A percentile compares a stretch with the other conserved stretches of the same genome.
phyloP scores from a whole-genome alignment of 2,797 vertebrate species.

The Tarsius wallacei region DNA sequence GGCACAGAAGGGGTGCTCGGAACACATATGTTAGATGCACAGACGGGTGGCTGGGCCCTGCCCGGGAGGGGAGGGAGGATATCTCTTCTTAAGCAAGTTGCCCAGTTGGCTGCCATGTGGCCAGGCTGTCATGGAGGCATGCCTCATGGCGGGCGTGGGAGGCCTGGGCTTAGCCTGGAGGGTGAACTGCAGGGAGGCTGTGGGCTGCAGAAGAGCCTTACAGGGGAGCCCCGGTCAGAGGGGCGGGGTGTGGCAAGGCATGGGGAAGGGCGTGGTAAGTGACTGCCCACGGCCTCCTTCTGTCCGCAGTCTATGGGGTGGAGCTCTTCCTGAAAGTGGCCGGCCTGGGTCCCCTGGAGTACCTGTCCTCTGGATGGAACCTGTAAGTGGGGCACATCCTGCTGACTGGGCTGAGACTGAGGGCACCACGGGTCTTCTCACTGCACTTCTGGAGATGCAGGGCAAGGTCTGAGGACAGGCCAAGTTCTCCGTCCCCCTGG shows the following conservation, averaged over 20 bases:
- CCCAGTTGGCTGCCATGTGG: background rate
- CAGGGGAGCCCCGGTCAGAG: too few species aligned
- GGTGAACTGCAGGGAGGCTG: background rate
- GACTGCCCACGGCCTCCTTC: background rate
- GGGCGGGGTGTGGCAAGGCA: rapidly evolving
- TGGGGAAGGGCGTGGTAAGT: too few species aligned
- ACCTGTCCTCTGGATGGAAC: slow-evolving; percentile 99
- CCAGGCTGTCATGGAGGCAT: background rate
- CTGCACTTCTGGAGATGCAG: background rate
- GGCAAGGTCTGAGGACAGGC: background rate
- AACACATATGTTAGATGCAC: rapidly evolving
- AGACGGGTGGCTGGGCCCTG: background rate
- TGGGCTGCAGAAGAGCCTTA: background rate
- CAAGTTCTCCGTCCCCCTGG: background rate
- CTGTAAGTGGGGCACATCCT: slow-evolving; percentile 92
- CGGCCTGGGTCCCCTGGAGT: slow-evolving; percentile 96
- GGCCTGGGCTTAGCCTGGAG: background rate
- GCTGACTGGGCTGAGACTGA: rapidly evolving
- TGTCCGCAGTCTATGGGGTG: slow-evolving; percentile 95
- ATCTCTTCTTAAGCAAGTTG: background rate
- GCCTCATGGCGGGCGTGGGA: too few species aligned
- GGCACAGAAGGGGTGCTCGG: rapidly evolving
- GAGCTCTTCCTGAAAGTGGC: slow-evolving; percentile 97
- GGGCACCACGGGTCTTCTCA: rapidly evolving
- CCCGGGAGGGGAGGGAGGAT: rapidly evolving